A percentile compares a stretch with the other conserved stretches of the same genome.
phyloP scores from a whole-genome alignment of 2,888 invertebrate species.

The Dryococelus australis region DNA sequence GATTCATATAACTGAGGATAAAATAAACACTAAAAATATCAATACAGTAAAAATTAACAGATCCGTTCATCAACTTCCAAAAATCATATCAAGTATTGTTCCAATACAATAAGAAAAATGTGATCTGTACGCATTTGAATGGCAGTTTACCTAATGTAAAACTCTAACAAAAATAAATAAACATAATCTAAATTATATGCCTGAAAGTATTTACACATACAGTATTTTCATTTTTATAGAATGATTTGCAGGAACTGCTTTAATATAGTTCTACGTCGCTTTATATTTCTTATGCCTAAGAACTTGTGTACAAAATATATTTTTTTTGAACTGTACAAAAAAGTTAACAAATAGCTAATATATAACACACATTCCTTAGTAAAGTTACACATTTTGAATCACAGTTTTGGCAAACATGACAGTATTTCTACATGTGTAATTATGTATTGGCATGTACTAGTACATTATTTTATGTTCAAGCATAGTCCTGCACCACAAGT shows the following conservation, averaged over 20 bases:
- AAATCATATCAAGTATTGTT: no score
- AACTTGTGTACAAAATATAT: neutral
- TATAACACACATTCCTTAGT: neutral
- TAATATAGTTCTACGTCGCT: neutral
- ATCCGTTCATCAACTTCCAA: no score
- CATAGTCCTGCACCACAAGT: neutral
- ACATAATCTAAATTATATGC: neutral
- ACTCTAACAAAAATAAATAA: neutral
- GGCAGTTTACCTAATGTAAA: neutral
- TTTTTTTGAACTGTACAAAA: neutral
- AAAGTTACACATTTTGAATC: neutral
- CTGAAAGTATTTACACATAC: neutral
- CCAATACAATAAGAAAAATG: no score
- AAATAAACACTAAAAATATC: no score
- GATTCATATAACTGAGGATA: neutral
- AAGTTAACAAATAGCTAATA: neutral
- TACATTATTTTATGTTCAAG: neutral
- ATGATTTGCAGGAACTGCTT: neutral
- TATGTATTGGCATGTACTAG: neutral
- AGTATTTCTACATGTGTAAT: neutral
- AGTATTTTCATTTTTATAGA: neutral
- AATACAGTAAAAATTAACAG: no score
- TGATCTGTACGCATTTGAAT: no score
- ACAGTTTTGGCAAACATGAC: neutral
- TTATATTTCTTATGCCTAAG: neutral